Conservation (phyloP, 2,797 vertebrate genomes). For the Galago senegalensis region DNA sequence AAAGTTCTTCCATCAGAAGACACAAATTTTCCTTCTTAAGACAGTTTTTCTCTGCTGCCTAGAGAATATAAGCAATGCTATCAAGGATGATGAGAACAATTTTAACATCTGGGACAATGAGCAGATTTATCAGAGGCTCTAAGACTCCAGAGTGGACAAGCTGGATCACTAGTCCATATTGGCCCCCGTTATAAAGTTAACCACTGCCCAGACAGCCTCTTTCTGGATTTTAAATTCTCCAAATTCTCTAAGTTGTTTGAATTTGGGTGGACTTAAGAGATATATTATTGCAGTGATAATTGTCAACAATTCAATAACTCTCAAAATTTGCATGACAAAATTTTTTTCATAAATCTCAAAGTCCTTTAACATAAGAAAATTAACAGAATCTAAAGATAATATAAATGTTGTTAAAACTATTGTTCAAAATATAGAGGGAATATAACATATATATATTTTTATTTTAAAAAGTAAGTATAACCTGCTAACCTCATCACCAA, state of each 20-base stretch:
- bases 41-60: slow-evolving; percentile 94
- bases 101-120: slow-evolving; percentile 92
- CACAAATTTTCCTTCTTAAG: slow-evolving; percentile 92
- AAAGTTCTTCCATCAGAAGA: slow-evolving; percentile 93
- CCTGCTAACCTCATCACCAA: background rate
- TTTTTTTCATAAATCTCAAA: background rate
- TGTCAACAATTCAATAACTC: background rate
- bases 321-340: background rate
- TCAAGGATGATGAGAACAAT: slow-evolving; percentile 94
- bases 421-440: background rate
- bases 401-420: background rate
- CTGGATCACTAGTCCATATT: slow-evolving; percentile 92
- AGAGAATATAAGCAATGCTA: slow-evolving; percentile 92
- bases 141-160: slow-evolving; percentile 93
- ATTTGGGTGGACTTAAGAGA: background rate
- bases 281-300: background rate
- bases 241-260: background rate
- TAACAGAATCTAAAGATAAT: slow-evolving; percentile 15
- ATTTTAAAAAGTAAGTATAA: background rate
- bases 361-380: background rate
- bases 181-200: slow-evolving; percentile 94
- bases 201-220: slow-evolving; percentile 94
- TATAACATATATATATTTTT: background rate
- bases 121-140: slow-evolving; percentile 93
- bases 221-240: slow-evolving; percentile 95